Evolutionary conservation across 2,888 invertebrate species (phyloP).

Genomic region (Torymus texanus): DNA sequence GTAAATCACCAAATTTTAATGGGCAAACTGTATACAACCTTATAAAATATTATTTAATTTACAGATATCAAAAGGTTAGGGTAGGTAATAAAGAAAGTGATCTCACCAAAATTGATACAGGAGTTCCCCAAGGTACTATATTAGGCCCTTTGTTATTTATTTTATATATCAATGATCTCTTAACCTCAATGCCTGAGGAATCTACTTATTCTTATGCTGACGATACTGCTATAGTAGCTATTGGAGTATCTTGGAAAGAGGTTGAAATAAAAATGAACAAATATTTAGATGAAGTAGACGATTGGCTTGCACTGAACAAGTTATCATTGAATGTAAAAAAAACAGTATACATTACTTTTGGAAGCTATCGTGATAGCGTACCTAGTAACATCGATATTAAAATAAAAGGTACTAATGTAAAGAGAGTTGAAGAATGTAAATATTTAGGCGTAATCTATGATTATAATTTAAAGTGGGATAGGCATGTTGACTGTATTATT

Average conservation of each 20-base stretch:
- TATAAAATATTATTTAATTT: not conserved
- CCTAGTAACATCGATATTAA: not conserved
- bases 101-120: not conserved
- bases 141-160: conserved; percentile 18
- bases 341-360: conserved; percentile 18
- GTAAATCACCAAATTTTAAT: conserved; percentile 39
- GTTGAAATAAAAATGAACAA: conserved; percentile 14
- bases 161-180: conserved; percentile 11
- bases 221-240: conserved; percentile 33
- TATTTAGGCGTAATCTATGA: conserved; percentile 13
- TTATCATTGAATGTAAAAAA: conserved; percentile 11
- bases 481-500: not conserved
- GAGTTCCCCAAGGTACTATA: conserved; percentile 20
- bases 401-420: not conserved
- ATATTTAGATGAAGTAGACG: not conserved
- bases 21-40: conserved; percentile 24
- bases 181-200: not conserved
- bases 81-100: not conserved
- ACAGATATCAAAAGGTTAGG: conserved; percentile 9
- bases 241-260: conserved; percentile 21
- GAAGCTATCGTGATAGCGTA: not conserved
- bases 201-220: conserved; percentile 34
- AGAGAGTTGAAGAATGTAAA: not conserved
- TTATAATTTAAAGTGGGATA: not conserved
- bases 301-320: conserved; percentile 13